Evolutionary conservation across 1,140 invertebrate species (phyloP), one percentile per base, ranked within the genome.

Genomic region (Drosophila takahashii): DNA sequence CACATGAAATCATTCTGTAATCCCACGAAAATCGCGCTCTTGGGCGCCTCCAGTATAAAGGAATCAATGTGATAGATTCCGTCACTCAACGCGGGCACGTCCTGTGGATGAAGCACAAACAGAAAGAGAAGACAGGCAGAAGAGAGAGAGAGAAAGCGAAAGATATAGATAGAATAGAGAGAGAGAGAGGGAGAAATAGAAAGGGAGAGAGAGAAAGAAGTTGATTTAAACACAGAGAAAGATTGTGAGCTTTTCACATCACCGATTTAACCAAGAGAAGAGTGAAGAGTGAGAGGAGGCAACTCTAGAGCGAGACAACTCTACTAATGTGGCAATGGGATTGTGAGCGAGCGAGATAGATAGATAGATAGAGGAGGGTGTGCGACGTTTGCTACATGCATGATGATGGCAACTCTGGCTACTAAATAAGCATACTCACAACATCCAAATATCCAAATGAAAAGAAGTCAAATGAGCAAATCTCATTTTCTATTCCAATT

Each of bases 21-120:
- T 85, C 91, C 91, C 65, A 92, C 90, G 73, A 90, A 92, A 70
- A 92, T 81, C n/a, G 91, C 91, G 72, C 91, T 85, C 64, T 92
- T 92, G 29, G 91, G 91, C 51, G 89, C 91, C 9, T 83, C 89
- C 79, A 90, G 71, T 13, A 92, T 77, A 69, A 92, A 92, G 41
- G 90, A 90, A 77, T 92, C 91, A 72, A 92, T 92, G 74, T 92
- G 90, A 90, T 79, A 91, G 77, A 92, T 71, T 79, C 87, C 78
- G 70, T 89, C 70, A 54, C 80, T 51, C 42, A 89, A 53, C n/a
- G 74, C 74, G 58, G 91, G 90, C 75, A 90, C 75, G 36, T 91
- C 90, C 90, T 92, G 90, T 79, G 79, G 79, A 86, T 77, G 78
- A 87, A 52, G 70, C 77, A 90, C 70, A 90, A 75, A 77, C 64